phyloP scores from a whole-genome alignment of 35 echinoderm and acorn worm genomes.

The Chiridota heheva region DNA sequence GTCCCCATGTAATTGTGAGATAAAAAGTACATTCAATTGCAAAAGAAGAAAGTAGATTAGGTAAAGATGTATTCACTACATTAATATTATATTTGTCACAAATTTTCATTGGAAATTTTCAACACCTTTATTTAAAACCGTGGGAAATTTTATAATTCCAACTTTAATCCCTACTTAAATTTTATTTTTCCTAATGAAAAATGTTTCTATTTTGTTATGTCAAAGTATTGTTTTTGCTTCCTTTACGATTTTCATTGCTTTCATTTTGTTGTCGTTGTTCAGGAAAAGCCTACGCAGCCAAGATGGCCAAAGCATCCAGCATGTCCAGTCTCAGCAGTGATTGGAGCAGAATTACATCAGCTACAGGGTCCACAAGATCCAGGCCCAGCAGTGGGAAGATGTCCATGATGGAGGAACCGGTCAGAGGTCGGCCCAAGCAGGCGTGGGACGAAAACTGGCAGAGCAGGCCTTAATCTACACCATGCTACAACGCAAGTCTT shows the following conservation, averaged over 20 bases:
- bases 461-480: no score
- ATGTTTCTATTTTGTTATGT: background rate
- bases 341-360: conserved; percentile 14
- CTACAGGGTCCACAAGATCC: background rate
- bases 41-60: no score
- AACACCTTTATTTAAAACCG: no score
- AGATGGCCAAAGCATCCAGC: conserved; percentile 40
- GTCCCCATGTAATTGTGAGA: no score
- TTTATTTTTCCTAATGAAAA: background rate
- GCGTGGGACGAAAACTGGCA: conserved; percentile 40
- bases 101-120: no score
- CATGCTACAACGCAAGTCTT: no score
- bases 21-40: no score
- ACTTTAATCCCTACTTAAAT: no score
- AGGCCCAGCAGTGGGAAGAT: conserved; percentile 23
- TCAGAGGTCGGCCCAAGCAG: background rate
- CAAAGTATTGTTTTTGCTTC: background rate
- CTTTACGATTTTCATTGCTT: background rate
- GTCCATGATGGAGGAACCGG: conserved; percentile 12
- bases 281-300: conserved; percentile 25
- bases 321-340: conserved; percentile 35
- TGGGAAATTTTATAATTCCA: no score
- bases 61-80: no score
- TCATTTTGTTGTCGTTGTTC: background rate
- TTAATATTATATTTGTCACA: no score